Evolutionary conservation across 2,113 vertebrate species (phyloP).

Genomic region (Platichthys stellatus): DNA sequence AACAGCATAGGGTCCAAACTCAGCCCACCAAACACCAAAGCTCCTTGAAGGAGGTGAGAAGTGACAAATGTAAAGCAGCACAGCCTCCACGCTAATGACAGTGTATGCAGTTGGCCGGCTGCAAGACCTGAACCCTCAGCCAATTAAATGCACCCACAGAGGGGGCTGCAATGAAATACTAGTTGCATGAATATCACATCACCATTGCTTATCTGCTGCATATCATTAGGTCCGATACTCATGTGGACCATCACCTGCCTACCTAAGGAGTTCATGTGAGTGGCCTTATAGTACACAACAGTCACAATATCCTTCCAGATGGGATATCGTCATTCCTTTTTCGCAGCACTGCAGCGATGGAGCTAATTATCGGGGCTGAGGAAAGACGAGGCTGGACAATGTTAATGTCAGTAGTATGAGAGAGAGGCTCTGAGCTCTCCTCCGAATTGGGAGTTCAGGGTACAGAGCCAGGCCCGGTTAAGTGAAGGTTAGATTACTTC

Average conservation of each 20-base stretch:
- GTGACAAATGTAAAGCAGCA: conserved; percentile 49
- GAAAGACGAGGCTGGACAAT: conserved; percentile 59
- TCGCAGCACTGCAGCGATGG: conserved; percentile 40
- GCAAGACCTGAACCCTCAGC: conserved; percentile 24
- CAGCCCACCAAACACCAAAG: conserved; percentile 29
- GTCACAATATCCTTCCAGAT: conserved; percentile 30
- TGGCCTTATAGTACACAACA: conserved; percentile 23
- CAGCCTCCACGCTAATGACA: conserved; percentile 42
- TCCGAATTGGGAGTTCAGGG: conserved; percentile 14
- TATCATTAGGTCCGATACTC: conserved; percentile 43
- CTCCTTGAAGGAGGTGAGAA: conserved; percentile 57
- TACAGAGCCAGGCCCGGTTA: conserved; percentile 32
- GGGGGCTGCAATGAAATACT: neutral
- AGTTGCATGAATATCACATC: conserved; percentile 43
- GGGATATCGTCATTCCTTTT: conserved; percentile 24
- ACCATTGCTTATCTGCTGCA: conserved; percentile 13
- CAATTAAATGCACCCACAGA: conserved; percentile 60
- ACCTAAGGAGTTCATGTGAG: neutral
- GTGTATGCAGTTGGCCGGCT: conserved; percentile 56
- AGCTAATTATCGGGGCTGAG: conserved; percentile 66
- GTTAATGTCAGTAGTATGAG: conserved; percentile 68
- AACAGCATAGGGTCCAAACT: conserved; percentile 40
- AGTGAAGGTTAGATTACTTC: conserved; percentile 60
- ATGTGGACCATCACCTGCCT: conserved; percentile 33
- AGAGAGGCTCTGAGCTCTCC: conserved; percentile 48